Evolutionary conservation across 2,113 vertebrate species (phyloP), one percentile per base, ranked within the genome.

Genomic region (Gobius niger): DNA sequence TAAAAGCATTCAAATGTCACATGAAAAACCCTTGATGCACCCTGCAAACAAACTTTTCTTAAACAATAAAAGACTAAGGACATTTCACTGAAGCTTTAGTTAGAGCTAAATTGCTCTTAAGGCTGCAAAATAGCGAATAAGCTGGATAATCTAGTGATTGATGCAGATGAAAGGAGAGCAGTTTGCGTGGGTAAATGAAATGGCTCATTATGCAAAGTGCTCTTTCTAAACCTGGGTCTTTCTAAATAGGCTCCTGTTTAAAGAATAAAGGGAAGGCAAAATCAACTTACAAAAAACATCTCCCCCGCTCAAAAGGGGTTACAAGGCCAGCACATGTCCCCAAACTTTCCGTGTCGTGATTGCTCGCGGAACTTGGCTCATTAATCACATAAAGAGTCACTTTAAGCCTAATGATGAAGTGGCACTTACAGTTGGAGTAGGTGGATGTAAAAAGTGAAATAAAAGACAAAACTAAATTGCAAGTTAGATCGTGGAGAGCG

Each of bases 341-440:
- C 34, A 60, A 60, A 60, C 34, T 60, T 60, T 60, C 7, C 15
- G 13, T 60, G 13, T 16, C 40, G 34, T 60, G 57, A 60, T 60
- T 60, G 34, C 57, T 42, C 40, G 68, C 51, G 63, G 24, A 83
- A 74, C 60, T 77, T 42, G 0, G 62, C 68, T 77, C 54, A 79
- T 77, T 77, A 82, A 76, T 75, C 63, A 68, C 61, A 74, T 59
- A 67, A 75, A 62, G 65, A 76, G 68, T 13, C 8, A 14, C 64
- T 71, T 73, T 57, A 60, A 70, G 77, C 68, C 67, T 65, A 72
- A 77, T 79, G 77, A 70, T 63, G 63, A 65, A 80, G 59, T 44
- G 56, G 18, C 67, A 54, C 63, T 14, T 47, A 68, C 24, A 15
- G 62, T 44, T 9, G 60, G 44, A 61, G 70, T 64, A 64, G 66